phyloP scores from a whole-genome alignment of 2,797 vertebrate species.

The Jordanella pulchra region DNA sequence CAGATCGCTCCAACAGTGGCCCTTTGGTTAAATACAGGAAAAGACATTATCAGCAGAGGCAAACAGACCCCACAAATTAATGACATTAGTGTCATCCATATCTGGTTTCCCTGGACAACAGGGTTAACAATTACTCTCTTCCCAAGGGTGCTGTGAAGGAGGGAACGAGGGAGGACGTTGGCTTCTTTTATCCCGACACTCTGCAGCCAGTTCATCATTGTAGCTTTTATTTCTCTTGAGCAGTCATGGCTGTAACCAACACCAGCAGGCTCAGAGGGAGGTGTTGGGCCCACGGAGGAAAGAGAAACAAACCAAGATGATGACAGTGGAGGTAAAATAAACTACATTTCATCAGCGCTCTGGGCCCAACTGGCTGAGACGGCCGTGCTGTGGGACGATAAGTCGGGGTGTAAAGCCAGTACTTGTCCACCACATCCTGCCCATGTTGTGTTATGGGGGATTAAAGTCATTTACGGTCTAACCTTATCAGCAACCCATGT shows the following conservation, averaged over 20 bases:
- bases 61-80: conserved; percentile 70
- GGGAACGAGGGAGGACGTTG: conserved; percentile 23
- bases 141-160: conserved; percentile 36
- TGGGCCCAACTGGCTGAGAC: conserved; percentile 40
- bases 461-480: conserved; percentile 67
- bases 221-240: conserved; percentile 28
- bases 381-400: conserved; percentile 33
- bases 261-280: conserved; percentile 34
- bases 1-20: conserved; percentile 25
- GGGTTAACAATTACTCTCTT: conserved; percentile 46
- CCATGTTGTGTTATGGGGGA: conserved; percentile 36
- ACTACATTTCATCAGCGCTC: conserved; percentile 49
- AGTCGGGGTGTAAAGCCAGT: conserved; percentile 42
- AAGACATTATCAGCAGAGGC: conserved; percentile 57
- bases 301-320: conserved; percentile 68
- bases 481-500: conserved; percentile 48
- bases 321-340: conserved; percentile 69
- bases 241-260: conserved; percentile 50
- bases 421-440: conserved; percentile 61
- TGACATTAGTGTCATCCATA: conserved; percentile 71
- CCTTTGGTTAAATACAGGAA: conserved; percentile 51
- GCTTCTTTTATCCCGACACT: conserved; percentile 9
- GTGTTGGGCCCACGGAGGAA: conserved; percentile 44
- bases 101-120: conserved; percentile 61
- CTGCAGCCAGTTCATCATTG: conserved; percentile 13